These are phyloP conservation scores for Chitala chitala DNA, from an alignment of 2,113 vertebrate species.

Conservation along the genomic window DNA sequence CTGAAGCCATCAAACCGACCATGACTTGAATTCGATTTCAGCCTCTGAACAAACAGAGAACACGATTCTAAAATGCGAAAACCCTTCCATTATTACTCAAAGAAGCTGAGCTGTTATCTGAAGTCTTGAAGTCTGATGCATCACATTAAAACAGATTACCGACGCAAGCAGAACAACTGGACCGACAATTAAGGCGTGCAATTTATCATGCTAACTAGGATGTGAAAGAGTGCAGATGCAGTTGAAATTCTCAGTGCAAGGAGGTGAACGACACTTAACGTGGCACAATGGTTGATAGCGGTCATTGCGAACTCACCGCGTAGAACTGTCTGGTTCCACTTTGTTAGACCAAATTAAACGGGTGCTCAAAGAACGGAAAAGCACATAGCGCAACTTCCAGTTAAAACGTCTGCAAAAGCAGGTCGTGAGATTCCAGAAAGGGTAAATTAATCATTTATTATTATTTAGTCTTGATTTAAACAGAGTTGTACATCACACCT, in stretches of 20 bases:
- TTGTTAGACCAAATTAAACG: conserved; percentile 43
- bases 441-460: conserved; percentile 43
- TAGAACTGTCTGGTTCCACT: conserved; percentile 49
- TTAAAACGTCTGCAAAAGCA: conserved; percentile 45
- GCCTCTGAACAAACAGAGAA: neutral
- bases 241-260: neutral
- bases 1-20: conserved; percentile 29
- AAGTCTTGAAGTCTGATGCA: neutral
- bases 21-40: conserved; percentile 1
- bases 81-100: neutral
- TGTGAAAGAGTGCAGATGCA: neutral
- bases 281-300: neutral
- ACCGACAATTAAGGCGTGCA: neutral
- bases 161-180: neutral
- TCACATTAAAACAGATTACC: neutral
- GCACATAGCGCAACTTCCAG: conserved; percentile 50
- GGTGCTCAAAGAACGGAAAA: conserved; percentile 34
- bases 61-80: neutral
- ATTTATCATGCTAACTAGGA: neutral
- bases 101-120: neutral
- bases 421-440: conserved; percentile 34
- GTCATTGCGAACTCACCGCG: conserved; percentile 55
- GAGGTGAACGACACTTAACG: neutral
- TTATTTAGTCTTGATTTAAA: conserved; percentile 32
- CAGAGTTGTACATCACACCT: conserved; percentile 42